Base-by-base conservation (phyloP, 2,113 vertebrate species). In the Triplophysa rosa region DNA sequence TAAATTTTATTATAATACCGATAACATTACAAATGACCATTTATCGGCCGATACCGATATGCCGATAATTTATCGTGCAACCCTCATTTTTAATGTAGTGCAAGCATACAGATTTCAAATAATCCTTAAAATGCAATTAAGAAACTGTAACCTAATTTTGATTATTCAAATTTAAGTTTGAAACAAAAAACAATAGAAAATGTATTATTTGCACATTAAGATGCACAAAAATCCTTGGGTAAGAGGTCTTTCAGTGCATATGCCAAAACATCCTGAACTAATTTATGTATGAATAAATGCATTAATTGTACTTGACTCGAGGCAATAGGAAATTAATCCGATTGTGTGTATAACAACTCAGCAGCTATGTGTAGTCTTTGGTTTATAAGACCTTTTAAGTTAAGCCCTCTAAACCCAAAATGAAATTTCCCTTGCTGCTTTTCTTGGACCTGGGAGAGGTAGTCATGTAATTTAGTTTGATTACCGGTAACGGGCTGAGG, bases 401-500 rank as follows among this genome's bases (percentile, higher is more conserved):
- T 82, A 83, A 80, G 85, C 45, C 76, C 59, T 49, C 69, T 86
- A 81, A 87, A 86, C 83, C 73, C 68, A 77, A 80, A 81, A 72
- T 69, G 80, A 84, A 89, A 89, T 80, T 81, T 82, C 59, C 81
- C 65, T 13, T 70, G 24, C 62, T 91, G 89, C 84, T 90, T 90
- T 90, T 89, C 80, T 90, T 92, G 90, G 88, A 88, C 56, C 21
- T 23, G 17, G 47, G 65, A 49, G 47, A 52, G 12, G 24, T 67
- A 63, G 66, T 80, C 77, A 84, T 87, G 84, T 86, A 84, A 89
- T 84, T 86, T 84, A 61, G 77, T 85, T 58, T 90, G 88, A 91
- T 91, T 88, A 82, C 85, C 79, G 33, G 84, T 89, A 89, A 89
- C 78, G 87, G 88, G 76, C 69, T 81, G 63, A 80, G 83, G 87